Conservation (phyloP, 2,113 vertebrate species). For the Anarrhichthys ocellatus region DNA sequence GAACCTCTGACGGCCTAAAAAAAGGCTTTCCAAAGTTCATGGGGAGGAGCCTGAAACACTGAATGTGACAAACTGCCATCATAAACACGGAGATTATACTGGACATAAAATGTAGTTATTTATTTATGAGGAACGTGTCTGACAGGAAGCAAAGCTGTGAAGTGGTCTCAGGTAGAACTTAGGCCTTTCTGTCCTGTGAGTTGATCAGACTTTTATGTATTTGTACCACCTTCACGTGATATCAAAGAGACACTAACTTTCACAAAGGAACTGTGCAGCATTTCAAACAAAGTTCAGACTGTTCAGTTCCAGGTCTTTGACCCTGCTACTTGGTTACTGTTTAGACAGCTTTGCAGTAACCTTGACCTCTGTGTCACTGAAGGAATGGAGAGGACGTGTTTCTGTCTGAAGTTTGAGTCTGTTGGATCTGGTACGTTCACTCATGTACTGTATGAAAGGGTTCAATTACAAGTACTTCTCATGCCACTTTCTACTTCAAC, state of each 20-base stretch:
- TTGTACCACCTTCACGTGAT: neutral
- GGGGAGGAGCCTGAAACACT: conserved; percentile 70
- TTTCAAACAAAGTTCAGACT: conserved; percentile 35
- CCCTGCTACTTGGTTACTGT: conserved; percentile 66
- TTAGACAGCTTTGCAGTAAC: conserved; percentile 64
- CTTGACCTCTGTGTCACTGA: conserved; percentile 40
- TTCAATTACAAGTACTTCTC: neutral
- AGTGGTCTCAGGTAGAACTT: neutral
- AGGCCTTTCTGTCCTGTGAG: neutral
- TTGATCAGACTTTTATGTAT: neutral
- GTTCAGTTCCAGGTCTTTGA: conserved; percentile 58
- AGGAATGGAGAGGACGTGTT: neutral
- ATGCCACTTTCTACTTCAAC: no score
- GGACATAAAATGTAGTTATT: neutral
- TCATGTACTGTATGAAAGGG: no score
- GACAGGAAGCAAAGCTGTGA: neutral
- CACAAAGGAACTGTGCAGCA: conserved; percentile 1
- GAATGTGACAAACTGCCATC: neutral
- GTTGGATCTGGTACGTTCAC: neutral
- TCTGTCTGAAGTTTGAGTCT: neutral
- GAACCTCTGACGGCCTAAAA: neutral
- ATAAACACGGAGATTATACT: neutral
- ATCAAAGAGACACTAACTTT: conserved; percentile 1
- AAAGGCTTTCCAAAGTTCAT: conserved; percentile 68
- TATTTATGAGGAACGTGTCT: neutral